Evolutionary conservation across 2,113 vertebrate species (phyloP).

Genomic region (Tor tambroides): DNA sequence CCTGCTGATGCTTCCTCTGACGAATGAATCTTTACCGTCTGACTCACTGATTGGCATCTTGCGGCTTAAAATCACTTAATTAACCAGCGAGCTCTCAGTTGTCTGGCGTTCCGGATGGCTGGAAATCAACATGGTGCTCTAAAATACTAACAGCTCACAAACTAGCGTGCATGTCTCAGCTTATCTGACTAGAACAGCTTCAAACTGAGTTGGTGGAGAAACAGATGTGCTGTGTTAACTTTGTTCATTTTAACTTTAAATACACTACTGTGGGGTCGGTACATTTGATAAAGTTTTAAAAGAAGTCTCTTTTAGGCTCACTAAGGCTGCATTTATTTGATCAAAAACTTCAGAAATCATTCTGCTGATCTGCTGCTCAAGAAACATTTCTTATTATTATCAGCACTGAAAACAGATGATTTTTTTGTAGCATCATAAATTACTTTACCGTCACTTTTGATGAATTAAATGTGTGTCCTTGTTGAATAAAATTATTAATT

Average conservation of each 20-base stretch:
- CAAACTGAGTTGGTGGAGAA: background rate
- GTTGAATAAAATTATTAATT: no score
- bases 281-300: background rate
- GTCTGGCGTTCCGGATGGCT: conserved; percentile 38
- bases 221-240: background rate
- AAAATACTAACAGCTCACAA: conserved; percentile 23
- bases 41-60: conserved; percentile 50
- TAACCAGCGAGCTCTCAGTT: conserved; percentile 22
- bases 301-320: background rate
- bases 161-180: conserved; percentile 3
- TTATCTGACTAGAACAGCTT: background rate
- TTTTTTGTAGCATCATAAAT: no score
- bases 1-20: conserved; percentile 47
- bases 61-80: conserved; percentile 15
- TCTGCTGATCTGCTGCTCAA: no score
- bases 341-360: background rate
- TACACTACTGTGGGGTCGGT: background rate
- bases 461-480: no score
- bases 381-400: no score
- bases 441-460: no score
- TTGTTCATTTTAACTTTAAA: background rate
- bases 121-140: conserved; percentile 35
- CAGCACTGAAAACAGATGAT: no score
- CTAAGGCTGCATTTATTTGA: background rate
- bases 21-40: conserved; percentile 26